Evolutionary conservation across 1,140 invertebrate genomes (phyloP), one percentile per base, ranked within the genome.

Genomic region (Harlomillsia oculata): DNA sequence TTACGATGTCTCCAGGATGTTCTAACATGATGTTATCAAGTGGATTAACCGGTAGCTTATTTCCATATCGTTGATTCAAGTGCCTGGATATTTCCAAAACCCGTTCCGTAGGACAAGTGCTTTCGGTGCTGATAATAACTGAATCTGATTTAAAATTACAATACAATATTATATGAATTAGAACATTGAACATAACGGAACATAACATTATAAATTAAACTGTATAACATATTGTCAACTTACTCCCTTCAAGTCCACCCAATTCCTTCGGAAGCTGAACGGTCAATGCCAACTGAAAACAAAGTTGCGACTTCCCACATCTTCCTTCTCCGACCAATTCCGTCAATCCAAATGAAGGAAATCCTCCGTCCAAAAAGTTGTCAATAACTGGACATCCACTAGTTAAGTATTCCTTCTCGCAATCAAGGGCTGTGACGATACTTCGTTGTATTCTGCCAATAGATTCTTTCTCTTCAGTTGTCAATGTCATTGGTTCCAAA

Each of bases 311-410:
- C 75, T 92, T 94, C 16, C 89, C 89, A 64, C 76, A 77, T 8
- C 84, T 84, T 72, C 86, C 84, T 69, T 82, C 80, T 13, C 89
- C 89, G 71, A 79, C 81, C 67, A 94, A 78, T 76, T 94, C 88
- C 43, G 84, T 87, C 14, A 94, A 78, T 20, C 84, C 82, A 53
- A 78, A 76, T 54, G 72, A 75, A 25, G 80, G 71, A 46, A 91
- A 75, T n/a, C 89, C 89, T 29, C 87, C 88, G 65, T 72, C 67
- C 25, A 83, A 71, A 54, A 79, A 68, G 23, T 66, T 62, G 70
- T 88, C 80, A 46, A 88, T 69, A 8, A 23, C 30, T 3, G 16
- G n/a, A 30, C 61, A 65, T 4, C 67, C 66, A 37, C 56, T 65
- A n/a, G 63, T 63, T 8, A 62, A 32, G 25, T 59, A 63, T 41